Conservation (phyloP, 2,888 invertebrate species). For the Drosophila ustulata region DNA sequence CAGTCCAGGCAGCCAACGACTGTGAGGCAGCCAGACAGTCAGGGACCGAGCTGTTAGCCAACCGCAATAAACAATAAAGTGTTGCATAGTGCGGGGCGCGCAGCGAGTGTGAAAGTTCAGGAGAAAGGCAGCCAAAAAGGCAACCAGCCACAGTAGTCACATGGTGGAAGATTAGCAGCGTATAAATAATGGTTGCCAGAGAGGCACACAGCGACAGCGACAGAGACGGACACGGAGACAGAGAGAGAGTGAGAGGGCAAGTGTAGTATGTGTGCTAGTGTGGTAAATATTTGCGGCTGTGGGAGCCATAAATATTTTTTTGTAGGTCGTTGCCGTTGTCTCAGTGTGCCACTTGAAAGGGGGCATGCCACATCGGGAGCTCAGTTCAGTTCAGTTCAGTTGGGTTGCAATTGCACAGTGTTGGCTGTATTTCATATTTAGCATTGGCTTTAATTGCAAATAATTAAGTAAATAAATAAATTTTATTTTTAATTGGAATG, state of each 20-base stretch:
- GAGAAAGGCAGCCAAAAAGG: conserved; percentile 64
- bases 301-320: conserved; percentile 68
- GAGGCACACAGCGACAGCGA: conserved; percentile 9
- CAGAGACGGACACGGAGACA: conserved; percentile 8
- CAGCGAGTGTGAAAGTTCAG: conserved; percentile 55
- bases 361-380: conserved; percentile 9
- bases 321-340: conserved; percentile 58
- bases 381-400: conserved; percentile 17
- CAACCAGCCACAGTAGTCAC: conserved; percentile 65
- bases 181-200: conserved; percentile 65
- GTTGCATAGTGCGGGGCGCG: conserved; percentile 55
- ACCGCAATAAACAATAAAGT: conserved; percentile 79
- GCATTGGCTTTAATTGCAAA: background rate
- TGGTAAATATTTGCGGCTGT: conserved; percentile 69
- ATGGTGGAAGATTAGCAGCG: conserved; percentile 71
- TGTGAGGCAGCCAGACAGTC: conserved; percentile 28
- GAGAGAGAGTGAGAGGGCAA: conserved; percentile 6
- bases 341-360: conserved; percentile 56
- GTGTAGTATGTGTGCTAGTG: conserved; percentile 38
- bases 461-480: conserved; percentile 5
- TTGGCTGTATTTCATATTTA: background rate
- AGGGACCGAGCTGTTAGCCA: conserved; percentile 58
- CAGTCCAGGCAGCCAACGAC: conserved; percentile 5
- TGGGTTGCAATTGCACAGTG: conserved; percentile 17
- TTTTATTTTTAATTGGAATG: background rate